Percentiles rank a stretch among this genome's conserved stretches.
phyloP scores from a whole-genome alignment of 2,113 vertebrate species.

The Oceanodroma tethys region DNA sequence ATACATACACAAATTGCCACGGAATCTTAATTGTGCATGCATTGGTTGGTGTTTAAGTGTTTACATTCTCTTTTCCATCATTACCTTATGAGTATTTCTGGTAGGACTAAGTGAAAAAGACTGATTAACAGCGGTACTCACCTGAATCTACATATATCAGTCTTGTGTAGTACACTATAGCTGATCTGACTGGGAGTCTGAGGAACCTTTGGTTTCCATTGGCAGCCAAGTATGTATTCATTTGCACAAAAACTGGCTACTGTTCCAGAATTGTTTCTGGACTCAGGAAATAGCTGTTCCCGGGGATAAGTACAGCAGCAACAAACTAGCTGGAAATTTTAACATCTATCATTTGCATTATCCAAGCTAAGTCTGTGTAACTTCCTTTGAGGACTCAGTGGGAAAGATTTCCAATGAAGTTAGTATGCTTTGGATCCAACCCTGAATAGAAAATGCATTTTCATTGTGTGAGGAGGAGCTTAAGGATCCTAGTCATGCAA shows the following conservation, averaged over 20 bases:
- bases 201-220: neutral
- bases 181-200: neutral
- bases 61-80: neutral
- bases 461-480: neutral
- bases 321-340: neutral
- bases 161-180: neutral
- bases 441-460: neutral
- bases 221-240: neutral
- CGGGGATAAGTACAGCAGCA: neutral
- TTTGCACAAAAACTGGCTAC: neutral
- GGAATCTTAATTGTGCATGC: neutral
- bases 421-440: neutral
- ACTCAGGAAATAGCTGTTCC: neutral
- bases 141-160: neutral
- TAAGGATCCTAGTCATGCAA: neutral
- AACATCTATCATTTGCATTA: neutral
- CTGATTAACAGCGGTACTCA: neutral
- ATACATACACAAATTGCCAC: neutral
- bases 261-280: neutral
- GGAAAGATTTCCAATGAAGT: neutral
- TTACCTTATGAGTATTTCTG: neutral
- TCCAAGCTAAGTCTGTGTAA: neutral
- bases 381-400: neutral
- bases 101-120: neutral
- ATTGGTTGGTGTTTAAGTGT: neutral